Conservation (phyloP, 2,113 vertebrate genomes). For the Melanerpes aurifrons region DNA sequence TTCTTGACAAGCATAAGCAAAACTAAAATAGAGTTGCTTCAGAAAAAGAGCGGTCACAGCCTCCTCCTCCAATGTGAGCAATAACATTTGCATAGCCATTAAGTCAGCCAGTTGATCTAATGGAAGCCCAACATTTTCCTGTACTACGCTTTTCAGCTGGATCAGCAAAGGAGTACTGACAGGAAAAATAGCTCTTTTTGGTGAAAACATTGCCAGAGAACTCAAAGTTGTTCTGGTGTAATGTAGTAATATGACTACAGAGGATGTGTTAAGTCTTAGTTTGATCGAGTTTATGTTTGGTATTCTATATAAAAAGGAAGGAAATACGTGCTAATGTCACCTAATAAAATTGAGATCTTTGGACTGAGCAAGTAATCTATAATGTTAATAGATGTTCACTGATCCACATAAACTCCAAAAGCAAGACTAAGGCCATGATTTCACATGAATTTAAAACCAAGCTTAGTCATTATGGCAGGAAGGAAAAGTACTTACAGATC, state of each 20-base stretch:
- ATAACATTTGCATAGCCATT: not conserved
- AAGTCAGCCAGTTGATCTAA: conserved; percentile 6
- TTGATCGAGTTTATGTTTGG: not conserved
- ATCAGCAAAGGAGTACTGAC: not conserved
- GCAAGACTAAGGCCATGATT: not conserved
- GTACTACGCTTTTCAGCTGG: not conserved
- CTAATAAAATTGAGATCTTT: not conserved
- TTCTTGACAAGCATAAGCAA: not conserved
- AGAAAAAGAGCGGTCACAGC: not conserved
- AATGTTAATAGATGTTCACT: not conserved
- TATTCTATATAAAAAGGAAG: not conserved
- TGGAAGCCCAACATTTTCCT: conserved; percentile 3
- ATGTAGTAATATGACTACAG: not conserved
- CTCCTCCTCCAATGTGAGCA: not conserved
- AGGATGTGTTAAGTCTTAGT: not conserved
- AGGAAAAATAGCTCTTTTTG: not conserved
- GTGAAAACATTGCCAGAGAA: not conserved
- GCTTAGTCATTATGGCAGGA: not conserved
- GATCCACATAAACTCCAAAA: not conserved
- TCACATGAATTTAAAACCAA: not conserved
- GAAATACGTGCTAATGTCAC: not conserved
- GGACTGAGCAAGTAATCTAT: not conserved
- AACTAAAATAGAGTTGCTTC: conserved; percentile 5
- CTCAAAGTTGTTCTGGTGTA: conserved; percentile 13
- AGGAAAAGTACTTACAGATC: not conserved